Evolutionary conservation across 35 echinoderm and acorn worm species (phyloP), one percentile per base, ranked within the genome.

Genomic region (Holothuria glaberrima): DNA sequence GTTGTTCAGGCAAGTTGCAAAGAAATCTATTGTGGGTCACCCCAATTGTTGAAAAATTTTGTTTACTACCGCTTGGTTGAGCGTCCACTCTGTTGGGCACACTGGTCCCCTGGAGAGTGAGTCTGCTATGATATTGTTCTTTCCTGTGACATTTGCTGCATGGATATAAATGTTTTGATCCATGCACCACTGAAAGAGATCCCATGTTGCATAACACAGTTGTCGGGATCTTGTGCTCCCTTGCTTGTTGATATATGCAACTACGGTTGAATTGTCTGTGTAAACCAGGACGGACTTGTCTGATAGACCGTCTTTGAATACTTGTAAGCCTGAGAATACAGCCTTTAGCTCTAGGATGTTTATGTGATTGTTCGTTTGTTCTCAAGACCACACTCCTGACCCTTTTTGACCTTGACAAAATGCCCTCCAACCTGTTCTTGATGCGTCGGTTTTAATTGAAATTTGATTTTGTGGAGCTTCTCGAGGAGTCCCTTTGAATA

Each of bases 11-110:
- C 22, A 69, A 69, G 66, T 69, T 2, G 66, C 66, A 69, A 69
- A 26, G 6, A 69, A 22, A 69, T 69, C 66, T 69, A 69, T 69
- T 20, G 3, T 69, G 66, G 66, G 22, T 69, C 25, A 2, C 0
- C 66, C 66, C 66, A 69, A 29, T 20, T 22, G 22, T 7, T 27
- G 66, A 69, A 69, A 69, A 69, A 69, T 69, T 69, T 69, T 69
- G 66, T 69, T 69, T 69, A 69, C 66, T 22, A 69, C 66, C 16
- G 0, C 66, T 2, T 69, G 66, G 66, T 33, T 69, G 66, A 69
- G n/a, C 6, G 66, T 26, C 64, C 64, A 68, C 64, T 68, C 64
- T 24, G 64, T 68, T 68, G 64, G 24, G 22, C 64, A 68, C 19
- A 68, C 30, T 20, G 64, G 9, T 68, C 64, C n/a, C 64, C 64